Evolutionary conservation across 2,113 vertebrate genomes (phyloP).

Genomic region (Baryphthengus martii): DNA sequence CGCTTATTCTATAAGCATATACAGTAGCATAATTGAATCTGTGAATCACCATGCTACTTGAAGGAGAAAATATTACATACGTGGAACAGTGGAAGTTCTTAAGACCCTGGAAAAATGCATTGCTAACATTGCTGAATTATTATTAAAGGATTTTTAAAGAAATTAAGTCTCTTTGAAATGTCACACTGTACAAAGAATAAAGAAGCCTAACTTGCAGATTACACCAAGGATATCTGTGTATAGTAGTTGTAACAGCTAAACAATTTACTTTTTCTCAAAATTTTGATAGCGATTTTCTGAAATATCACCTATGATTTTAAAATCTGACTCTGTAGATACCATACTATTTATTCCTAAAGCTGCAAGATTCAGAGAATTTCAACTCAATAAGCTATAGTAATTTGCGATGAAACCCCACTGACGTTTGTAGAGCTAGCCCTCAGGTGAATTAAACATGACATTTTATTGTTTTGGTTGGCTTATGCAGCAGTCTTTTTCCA

Average conservation of each 20-base stretch:
- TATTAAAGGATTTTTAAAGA: background rate
- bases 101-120: background rate
- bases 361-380: background rate
- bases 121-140: background rate
- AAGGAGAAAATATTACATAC: background rate
- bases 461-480: constrained; percentile 25
- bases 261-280: background rate
- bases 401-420: background rate
- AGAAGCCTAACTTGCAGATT: background rate
- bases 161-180: background rate
- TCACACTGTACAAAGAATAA: background rate
- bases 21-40: background rate
- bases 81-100: background rate
- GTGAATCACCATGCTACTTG: background rate
- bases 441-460: background rate
- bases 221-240: background rate
- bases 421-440: background rate
- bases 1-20: background rate
- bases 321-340: constrained; percentile 11
- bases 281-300: background rate
- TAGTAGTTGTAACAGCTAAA: background rate
- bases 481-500: background rate
- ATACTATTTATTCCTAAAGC: background rate
- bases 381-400: background rate
- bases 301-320: background rate